phyloP scores from a whole-genome alignment of 2,797 vertebrate genomes.

The Prionace glauca region DNA sequence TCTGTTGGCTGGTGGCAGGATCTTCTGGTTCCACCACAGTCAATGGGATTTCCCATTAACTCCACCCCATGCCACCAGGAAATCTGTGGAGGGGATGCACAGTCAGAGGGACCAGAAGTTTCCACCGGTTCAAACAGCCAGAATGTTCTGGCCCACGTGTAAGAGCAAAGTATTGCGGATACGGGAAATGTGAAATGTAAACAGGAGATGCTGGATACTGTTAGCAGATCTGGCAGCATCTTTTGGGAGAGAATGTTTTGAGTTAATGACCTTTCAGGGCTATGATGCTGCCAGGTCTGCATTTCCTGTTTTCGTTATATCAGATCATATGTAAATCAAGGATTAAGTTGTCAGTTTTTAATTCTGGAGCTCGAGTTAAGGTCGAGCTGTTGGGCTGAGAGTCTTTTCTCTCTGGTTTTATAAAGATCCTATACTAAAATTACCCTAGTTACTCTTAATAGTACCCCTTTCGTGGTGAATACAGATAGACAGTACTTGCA shows the following conservation, averaged over 20 bases:
- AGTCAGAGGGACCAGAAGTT: too few relatives aligned
- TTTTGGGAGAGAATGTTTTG: neutral
- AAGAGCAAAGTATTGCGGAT: neutral
- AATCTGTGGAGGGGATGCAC: too few relatives aligned
- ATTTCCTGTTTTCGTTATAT: neutral
- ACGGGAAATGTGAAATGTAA: neutral
- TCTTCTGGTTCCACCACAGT: too few relatives aligned
- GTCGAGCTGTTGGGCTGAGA: neutral
- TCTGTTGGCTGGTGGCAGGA: too few relatives aligned
- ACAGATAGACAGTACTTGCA: neutral
- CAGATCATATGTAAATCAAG: neutral
- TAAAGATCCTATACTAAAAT: neutral
- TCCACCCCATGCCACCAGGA: too few relatives aligned
- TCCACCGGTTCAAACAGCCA: too few relatives aligned
- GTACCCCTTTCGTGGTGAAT: too few relatives aligned
- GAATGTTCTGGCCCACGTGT: neutral
- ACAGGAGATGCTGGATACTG: neutral
- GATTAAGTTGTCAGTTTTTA: neutral
- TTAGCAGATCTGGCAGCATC: neutral
- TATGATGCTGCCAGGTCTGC: neutral
- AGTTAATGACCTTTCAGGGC: neutral
- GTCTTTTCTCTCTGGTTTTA: neutral
- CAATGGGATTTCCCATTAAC: too few relatives aligned
- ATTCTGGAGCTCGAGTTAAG: neutral
- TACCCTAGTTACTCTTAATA: neutral